Conservation (phyloP, 2,113 vertebrate genomes). For the Camelus dromedarius region DNA sequence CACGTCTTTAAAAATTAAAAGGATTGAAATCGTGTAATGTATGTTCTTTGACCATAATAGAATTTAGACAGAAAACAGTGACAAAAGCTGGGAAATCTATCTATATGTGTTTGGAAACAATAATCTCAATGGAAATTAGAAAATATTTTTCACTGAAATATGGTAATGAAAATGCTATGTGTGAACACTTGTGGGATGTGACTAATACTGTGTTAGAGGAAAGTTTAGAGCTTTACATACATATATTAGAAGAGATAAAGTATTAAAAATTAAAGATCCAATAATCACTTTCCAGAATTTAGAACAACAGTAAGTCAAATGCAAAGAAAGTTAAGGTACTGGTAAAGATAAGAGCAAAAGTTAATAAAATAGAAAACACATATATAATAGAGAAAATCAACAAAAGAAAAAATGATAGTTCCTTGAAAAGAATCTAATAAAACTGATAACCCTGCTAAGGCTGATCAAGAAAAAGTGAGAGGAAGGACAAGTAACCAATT, state of each 20-base stretch:
- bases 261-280: not conserved
- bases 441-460: not conserved
- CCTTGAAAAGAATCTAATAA: not conserved
- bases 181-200: not conserved
- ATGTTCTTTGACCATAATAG: too few species aligned
- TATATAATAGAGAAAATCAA: not conserved
- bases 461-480: not conserved
- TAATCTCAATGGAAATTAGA: not conserved
- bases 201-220: not conserved
- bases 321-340: not conserved
- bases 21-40: too few species aligned
- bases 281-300: not conserved
- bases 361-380: not conserved
- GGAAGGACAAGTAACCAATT: not conserved
- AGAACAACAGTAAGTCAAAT: not conserved
- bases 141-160: conserved; percentile 19
- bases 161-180: not conserved
- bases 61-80: not conserved
- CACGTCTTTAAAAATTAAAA: not conserved
- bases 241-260: not conserved
- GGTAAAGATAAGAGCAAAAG: too few species aligned
- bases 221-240: not conserved
- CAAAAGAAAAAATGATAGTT: not conserved
- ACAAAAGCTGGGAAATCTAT: not conserved
- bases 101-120: not conserved